Base-by-base conservation (phyloP, 2,113 vertebrate species). In the Calyptommatus sinebrachiatus region DNA sequence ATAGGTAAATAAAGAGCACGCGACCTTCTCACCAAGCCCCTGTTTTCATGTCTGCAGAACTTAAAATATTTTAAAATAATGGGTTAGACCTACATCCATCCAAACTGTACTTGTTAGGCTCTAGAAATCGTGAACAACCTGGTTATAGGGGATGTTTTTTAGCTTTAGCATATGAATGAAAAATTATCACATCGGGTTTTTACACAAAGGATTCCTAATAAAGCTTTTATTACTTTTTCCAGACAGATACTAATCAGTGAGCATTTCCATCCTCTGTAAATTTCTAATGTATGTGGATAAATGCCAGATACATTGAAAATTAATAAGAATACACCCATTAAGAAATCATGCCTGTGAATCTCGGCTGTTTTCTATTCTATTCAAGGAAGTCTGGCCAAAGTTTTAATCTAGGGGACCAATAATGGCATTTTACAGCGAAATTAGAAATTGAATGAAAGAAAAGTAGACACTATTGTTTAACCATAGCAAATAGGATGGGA, bases 141-240 rank as follows among this genome's bases (percentile, higher is more conserved):
- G 46, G 69, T 16, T 66, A 16, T 50, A 22, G 29, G 8, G 61
- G 60, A n/a, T n/a, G n/a, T 29, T 31, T 7, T 79, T n/a, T 71
- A n/a, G 18, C 18, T 79, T 46, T 62, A 57, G 28, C 53, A 46
- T 29, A 6, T 71, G 2, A 14, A 79, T 71, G 45, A 45, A 50
- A 41, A n/a, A 7, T 18, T 2, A 71, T 8, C 41, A 71, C 45
- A 46, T 79, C 41, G 71, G 4, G 29, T 31, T n/a, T 22, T 63
- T 71, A 21, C 24, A 31, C 41, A 62, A 29, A 46, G 11, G 21
- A 72, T 63, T 72, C 35, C 35, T 18, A 48, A 41, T 46, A 65
- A 45, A 76, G 41, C 69, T 21, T 72, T 46, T 45, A 79, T 71
- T 71, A 79, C 63, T 67, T 67, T 45, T 77, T 67, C 63, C 5